These are phyloP conservation scores for Steatocranus sp. DNA, from an alignment of 2,797 vertebrate species.

Conservation along the genomic window DNA sequence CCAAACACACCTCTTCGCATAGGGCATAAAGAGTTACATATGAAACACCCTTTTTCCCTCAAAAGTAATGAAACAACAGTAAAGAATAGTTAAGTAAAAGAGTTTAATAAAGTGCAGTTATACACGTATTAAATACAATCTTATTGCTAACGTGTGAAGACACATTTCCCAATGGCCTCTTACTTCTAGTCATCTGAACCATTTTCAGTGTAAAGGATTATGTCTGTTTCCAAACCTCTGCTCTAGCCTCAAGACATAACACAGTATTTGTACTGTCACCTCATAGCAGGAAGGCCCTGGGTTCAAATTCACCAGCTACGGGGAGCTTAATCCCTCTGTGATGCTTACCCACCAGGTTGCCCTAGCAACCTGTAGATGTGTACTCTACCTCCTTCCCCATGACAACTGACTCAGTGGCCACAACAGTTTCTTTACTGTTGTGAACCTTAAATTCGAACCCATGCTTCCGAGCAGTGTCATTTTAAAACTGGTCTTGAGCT, in stretches of 20 bases:
- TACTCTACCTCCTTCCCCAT: not conserved
- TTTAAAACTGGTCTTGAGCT: not conserved
- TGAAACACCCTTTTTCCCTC: not conserved
- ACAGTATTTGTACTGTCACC: not conserved
- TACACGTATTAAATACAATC: not conserved
- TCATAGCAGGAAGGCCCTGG: not conserved
- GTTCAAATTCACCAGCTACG: not conserved
- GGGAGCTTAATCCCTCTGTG: rapidly evolving
- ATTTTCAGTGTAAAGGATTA: not conserved
- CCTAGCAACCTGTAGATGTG: not conserved
- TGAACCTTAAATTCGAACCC: not conserved
- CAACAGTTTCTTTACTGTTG: not conserved
- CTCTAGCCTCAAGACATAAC: not conserved
- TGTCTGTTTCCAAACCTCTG: not conserved
- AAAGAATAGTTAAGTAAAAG: not conserved
- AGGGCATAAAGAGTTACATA: not conserved
- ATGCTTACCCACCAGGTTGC: not conserved
- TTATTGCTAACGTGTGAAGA: not conserved
- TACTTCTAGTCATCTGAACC: not conserved
- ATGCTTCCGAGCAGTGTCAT: not conserved
- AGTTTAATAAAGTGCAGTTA: not conserved
- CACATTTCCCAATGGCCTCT: not conserved
- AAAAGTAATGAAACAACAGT: not conserved
- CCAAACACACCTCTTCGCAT: not conserved
- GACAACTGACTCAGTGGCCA: not conserved